Base-by-base conservation (phyloP, 2,113 vertebrate species). In the Dermatemys mawii region DNA sequence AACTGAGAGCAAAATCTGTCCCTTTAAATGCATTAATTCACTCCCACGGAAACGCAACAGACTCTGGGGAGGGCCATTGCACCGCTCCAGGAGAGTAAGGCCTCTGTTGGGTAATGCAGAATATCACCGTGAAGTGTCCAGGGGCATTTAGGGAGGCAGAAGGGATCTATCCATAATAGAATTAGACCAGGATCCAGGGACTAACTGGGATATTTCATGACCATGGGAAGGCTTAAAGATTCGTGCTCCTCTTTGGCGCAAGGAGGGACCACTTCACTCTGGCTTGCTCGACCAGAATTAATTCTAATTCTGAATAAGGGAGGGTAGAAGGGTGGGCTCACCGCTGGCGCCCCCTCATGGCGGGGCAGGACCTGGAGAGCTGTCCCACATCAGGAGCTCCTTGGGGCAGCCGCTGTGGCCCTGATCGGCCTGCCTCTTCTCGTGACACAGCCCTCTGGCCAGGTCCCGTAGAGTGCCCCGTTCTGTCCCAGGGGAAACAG, bases 141-240 rank as follows among this genome's bases (percentile, higher is more conserved):
- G 88, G 48, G 57, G 92, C 90, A 89, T 46, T 38, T 24, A 89
- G 93, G 53, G 55, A 80, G 84, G 21, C 73, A 90, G 73, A 8
- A 81, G 57, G 81, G 82, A 96, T 89, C 82, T 93, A 88, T 91
- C 35, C 24, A 19, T 35, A 22, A 51, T 6, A n/a, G 50, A 79
- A 76, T 86, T 90, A 94, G 93, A 48, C 70, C 86, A 87, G 11
- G 41, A 50, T 32, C 93, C 92, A 32, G 88, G 63, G 21, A 84
- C 80, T 82, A 84, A 78, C 38, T 86, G 92, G 85, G 88, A 81
- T 93, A 95, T 90, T 90, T 93, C 49, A 79, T 35, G 84, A 87
- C 63, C 35, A 53, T 6, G 89, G 51, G 38, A 51, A 93, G 91
- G 90, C 26, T 53, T 53, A 22, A 94, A 91, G 94, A 93, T 94